Evolutionary conservation across 1,140 invertebrate genomes (phyloP), one percentile per base, ranked within the genome.

Genomic region (Bacillus rossius): DNA sequence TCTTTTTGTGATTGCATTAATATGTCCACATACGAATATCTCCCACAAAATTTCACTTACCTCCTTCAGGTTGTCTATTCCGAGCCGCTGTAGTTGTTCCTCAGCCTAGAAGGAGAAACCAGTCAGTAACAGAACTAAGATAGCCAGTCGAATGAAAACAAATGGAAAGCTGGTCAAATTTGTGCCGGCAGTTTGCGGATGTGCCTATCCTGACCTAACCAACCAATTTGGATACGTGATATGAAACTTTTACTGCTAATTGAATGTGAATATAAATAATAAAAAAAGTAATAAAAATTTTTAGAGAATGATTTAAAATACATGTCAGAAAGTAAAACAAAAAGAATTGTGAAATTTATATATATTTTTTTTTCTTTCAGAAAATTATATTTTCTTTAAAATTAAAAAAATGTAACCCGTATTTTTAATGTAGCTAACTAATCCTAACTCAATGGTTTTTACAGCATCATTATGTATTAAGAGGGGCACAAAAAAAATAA

Each of bases 1-100:
- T n/a, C n/a, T n/a, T n/a, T n/a, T n/a, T n/a, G n/a, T n/a, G n/a
- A n/a, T n/a, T n/a, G n/a, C n/a, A n/a, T n/a, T n/a, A n/a, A n/a
- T n/a, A n/a, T n/a, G n/a, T n/a, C n/a, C n/a, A n/a, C n/a, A n/a
- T n/a, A n/a, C n/a, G n/a, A 43, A 20, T 20, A 40, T 47, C 3
- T n/a, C 10, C 38, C n/a, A n/a, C n/a, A 48, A 34, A 48, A 10
- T 19, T 48, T 48, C 17, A 25, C 41, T 23, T 23, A 43, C 22
- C 22, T 57, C 26, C 19, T 57, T 45, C 5, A 23, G n/a, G 16
- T 56, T 17, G 8, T 14, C 29, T 10, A 57, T 57, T 22, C 55
- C 55, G 37, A 57, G 40, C 2, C 55, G 17, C 8, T 47, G n/a
- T 23, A 57, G 25, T 17, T 57, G 43, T 47, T 57, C 55, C 20